Evolutionary conservation across 2,888 invertebrate genomes (phyloP).

Genomic region (Abrostola triplasia): DNA sequence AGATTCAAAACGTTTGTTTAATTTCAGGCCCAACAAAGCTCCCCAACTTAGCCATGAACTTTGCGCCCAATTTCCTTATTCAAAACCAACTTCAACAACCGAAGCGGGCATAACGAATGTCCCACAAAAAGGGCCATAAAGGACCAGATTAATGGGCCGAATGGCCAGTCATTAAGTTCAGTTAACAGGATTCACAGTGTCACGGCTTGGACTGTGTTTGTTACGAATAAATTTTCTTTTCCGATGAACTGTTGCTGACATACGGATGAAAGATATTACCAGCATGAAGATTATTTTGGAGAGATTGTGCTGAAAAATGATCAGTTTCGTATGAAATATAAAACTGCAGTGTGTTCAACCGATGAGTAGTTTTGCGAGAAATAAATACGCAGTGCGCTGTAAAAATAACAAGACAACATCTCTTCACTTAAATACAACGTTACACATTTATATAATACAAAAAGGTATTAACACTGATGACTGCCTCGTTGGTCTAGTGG

Average conservation of each 20-base stretch:
- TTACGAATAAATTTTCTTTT: constrained; percentile 73
- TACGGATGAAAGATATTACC: constrained; percentile 22
- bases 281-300: constrained; percentile 4
- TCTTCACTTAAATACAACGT: too few species aligned
- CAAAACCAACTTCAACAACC: constrained; percentile 56
- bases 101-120: constrained; percentile 66
- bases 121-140: constrained; percentile 66
- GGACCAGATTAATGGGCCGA: constrained; percentile 73
- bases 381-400: too few species aligned
- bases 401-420: too few species aligned
- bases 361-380: neutral
- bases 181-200: constrained; percentile 71
- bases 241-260: constrained; percentile 54
- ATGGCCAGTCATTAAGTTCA: constrained; percentile 74
- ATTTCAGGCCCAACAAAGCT: constrained; percentile 28
- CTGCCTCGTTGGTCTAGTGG: too few species aligned
- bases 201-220: constrained; percentile 64
- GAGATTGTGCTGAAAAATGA: neutral
- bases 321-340: neutral
- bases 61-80: constrained; percentile 56
- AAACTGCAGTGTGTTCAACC: neutral
- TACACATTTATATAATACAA: too few species aligned
- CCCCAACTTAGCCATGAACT: constrained; percentile 23
- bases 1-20: constrained; percentile 5
- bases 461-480: too few species aligned